Base-by-base conservation (phyloP, 1,140 invertebrate genomes). In the Meteorus sp. region DNA sequence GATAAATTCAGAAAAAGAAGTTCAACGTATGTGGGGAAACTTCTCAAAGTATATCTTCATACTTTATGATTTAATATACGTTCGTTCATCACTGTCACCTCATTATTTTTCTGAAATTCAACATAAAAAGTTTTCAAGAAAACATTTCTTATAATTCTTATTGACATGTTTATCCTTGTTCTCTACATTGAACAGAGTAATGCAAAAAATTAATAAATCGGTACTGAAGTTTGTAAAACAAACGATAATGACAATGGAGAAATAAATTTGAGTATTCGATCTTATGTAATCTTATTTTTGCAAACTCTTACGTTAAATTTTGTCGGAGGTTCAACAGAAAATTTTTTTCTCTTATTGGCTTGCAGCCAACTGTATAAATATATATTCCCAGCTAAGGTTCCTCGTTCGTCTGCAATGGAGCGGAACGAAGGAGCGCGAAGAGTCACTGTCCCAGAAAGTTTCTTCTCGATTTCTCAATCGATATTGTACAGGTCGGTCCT, bases 291-390 rank as follows among this genome's bases (percentile, higher is more conserved):
- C 57, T 15, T 47, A 59, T 59, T 59, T 59, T 54, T 27, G 22
- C 25, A 59, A 59, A 29, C 47, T 41, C n/a, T n/a, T n/a, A n/a
- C n/a, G 62, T 70, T 72, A 64, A 70, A 63, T 70, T 70, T 65
- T 59, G 59, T 63, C 56, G 51, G n/a, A n/a, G n/a, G 55, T 47
- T 65, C 60, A 35, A 44, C 19, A 58, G 45, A 56, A 63, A 61
- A 58, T 66, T 69, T 47, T 60, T 43, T 23, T 29, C n/a, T n/a
- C n/a, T n/a, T n/a, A n/a, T 60, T 70, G 68, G 67, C 67, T 48
- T 2, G 7, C 17, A 45, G 65, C 65, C 68, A 70, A 59, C 53
- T 37, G 56, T 63, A 67, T 61, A 68, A 68, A 68, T 69, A 61
- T 66, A 39, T 47, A 19, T 37, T 11, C 25, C n/a, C n/a, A n/a